A percentile compares a stretch with the other conserved stretches of the same genome.
Conservation (phyloP, 1,140 invertebrate species). For the Drosophila albomicans region DNA sequence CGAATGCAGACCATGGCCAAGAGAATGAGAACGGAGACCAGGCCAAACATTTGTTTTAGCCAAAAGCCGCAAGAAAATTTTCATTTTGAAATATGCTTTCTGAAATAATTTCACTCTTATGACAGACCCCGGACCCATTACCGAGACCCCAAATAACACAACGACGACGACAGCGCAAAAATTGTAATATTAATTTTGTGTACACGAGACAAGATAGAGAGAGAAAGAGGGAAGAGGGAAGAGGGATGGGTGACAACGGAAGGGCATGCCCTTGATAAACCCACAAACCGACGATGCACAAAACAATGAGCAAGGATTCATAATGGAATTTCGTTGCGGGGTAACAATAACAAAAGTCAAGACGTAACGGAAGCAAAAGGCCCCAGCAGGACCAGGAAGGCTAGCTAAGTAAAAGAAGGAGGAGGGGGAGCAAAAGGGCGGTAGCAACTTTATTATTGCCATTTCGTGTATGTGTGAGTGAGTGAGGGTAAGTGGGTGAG, state of each 20-base stretch:
- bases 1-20: slow-evolving; percentile 30
- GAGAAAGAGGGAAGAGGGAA: slow-evolving; percentile 1
- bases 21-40: neutral
- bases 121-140: slow-evolving; percentile 56
- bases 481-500: slow-evolving; percentile 14
- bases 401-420: slow-evolving; percentile 45
- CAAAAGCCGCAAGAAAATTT: slow-evolving; percentile 76
- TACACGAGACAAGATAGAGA: slow-evolving; percentile 39
- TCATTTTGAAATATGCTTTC: slow-evolving; percentile 83
- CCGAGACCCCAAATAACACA: slow-evolving; percentile 12
- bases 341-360: slow-evolving; percentile 69
- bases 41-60: slow-evolving; percentile 76
- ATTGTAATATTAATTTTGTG: slow-evolving; percentile 82
- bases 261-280: slow-evolving; percentile 47
- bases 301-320: slow-evolving; percentile 80
- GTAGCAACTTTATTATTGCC: slow-evolving; percentile 73
- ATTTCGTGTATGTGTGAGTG: slow-evolving; percentile 31
- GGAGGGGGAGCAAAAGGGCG: slow-evolving; percentile 19
- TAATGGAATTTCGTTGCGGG: slow-evolving; percentile 73
- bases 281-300: slow-evolving; percentile 51
- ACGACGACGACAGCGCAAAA: slow-evolving; percentile 66
- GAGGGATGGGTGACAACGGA: slow-evolving; percentile 18
- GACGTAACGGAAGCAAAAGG: slow-evolving; percentile 63
- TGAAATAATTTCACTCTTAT: slow-evolving; percentile 80
- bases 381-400: slow-evolving; percentile 36